Percentiles rank a stretch among this genome's conserved stretches.
Evolutionary conservation across 2,888 invertebrate species (phyloP).

Genomic region (Cheilosia impressa): DNA sequence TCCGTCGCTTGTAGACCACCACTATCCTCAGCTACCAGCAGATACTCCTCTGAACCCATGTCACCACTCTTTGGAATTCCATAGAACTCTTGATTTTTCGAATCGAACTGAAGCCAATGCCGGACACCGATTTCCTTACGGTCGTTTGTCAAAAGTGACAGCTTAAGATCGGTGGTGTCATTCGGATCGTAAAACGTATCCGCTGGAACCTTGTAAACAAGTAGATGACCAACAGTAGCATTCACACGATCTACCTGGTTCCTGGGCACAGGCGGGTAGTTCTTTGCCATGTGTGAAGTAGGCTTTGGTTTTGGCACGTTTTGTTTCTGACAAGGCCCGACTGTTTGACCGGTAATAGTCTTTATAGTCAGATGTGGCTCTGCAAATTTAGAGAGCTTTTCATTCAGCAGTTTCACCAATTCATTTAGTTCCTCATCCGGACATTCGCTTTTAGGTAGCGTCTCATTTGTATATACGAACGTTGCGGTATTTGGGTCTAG

Average conservation of each 20-base stretch:
- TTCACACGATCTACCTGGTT: constrained; percentile 94
- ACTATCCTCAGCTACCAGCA: constrained; percentile 90
- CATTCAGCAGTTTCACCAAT: constrained; percentile 85
- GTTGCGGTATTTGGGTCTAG: constrained; percentile 85
- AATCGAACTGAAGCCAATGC: constrained; percentile 95
- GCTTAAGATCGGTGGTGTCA: constrained; percentile 90
- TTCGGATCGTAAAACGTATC: constrained; percentile 96
- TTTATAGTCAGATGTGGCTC: constrained; percentile 88
- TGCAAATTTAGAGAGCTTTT: constrained; percentile 86
- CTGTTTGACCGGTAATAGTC: constrained; percentile 87
- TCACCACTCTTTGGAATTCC: constrained; percentile 91
- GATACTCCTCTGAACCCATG: constrained; percentile 90
- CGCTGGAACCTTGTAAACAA: constrained; percentile 92
- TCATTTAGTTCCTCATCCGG: constrained; percentile 90
- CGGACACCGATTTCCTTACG: constrained; percentile 87
- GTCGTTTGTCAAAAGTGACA: constrained; percentile 90
- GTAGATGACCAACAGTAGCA: constrained; percentile 92
- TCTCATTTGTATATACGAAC: constrained; percentile 92
- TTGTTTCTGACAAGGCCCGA: constrained; percentile 87
- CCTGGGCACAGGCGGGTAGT: constrained; percentile 90
- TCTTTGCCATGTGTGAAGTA: constrained; percentile 85
- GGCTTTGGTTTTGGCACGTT: constrained; percentile 84
- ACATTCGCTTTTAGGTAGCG: constrained; percentile 89
- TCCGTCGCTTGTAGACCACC: constrained; percentile 91
- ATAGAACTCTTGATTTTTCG: constrained; percentile 94